Evolutionary conservation across 37 sponge, comb jelly and placozoan species (phyloP), one percentile per base, ranked within the genome.

Genomic region (Cliona cf. orientalis): DNA sequence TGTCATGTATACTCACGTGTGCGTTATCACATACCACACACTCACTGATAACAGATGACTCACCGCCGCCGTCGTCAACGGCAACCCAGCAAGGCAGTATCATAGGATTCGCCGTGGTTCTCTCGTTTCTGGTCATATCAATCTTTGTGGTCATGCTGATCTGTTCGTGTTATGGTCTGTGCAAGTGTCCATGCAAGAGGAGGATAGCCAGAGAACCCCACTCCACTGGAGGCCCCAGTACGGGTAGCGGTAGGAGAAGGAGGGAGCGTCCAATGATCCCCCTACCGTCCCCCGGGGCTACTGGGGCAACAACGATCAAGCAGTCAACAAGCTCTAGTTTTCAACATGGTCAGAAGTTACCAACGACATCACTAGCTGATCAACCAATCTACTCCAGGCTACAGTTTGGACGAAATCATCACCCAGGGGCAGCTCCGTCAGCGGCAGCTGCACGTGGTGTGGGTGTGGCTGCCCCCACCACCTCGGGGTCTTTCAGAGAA

Each of bases 71-170:
- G n/a, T n/a, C n/a, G n/a, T n/a, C n/a, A n/a, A n/a, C n/a, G n/a
- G n/a, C n/a, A n/a, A n/a, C n/a, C n/a, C n/a, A n/a, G n/a, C n/a
- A n/a, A n/a, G n/a, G n/a, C n/a, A 67, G 39, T 31, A 36, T 66
- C 38, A 58, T 80, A 25, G 80, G 80, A 49, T 80, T 80, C 69
- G 69, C 31, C 49, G 69, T 68, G 14, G 80, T 67, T 3, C 25
- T 80, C 58, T 66, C 53, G 5, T 21, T 80, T 17, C 40, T 80
- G 31, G 58, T 80, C 3, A 25, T 63, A 3, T 28, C 78, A 11
- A 6, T 64, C 9, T 38, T 21, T 19, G 29, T 64, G 32, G 63
- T 62, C 31, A 33, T 78, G 2, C 32, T 78, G 35, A 6, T 80
- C 23, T 68, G 69, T 42, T 5, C n/a, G 17, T 25, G 80, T 19